Conservation (phyloP, 2,113 vertebrate species). For the Loxodonta africana region DNA sequence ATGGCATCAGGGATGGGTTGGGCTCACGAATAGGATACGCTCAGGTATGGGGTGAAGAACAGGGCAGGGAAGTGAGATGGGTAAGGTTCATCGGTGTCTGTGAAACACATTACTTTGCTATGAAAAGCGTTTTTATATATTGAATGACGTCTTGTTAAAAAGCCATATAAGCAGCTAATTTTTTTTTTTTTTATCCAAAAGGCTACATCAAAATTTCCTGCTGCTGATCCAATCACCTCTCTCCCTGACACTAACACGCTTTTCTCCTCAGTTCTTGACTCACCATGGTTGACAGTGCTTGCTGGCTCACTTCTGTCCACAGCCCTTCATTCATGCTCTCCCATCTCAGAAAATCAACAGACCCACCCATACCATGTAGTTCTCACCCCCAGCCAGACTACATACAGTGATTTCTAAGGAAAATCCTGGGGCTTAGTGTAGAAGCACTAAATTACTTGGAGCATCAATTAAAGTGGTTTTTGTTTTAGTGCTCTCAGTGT, state of each 20-base stretch:
- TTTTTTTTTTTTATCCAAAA: neutral
- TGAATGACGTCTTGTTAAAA: conserved; percentile 11
- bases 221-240: neutral
- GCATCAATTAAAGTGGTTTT: conserved; percentile 75
- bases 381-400: conserved; percentile 52
- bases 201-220: neutral
- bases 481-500: conserved; percentile 63
- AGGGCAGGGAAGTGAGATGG: neutral
- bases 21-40: neutral
- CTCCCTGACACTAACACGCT: neutral
- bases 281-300: neutral
- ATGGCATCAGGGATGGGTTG: neutral
- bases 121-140: conserved; percentile 8
- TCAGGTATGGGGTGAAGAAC: neutral
- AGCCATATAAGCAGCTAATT: neutral
- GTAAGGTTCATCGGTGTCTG: neutral
- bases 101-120: conserved; percentile 19
- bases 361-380: conserved; percentile 43
- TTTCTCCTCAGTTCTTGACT: neutral
- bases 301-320: neutral
- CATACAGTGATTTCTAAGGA: conserved; percentile 69
- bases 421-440: conserved; percentile 74
- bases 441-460: conserved; percentile 71
- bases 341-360: conserved; percentile 51
- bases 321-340: conserved; percentile 54